phyloP scores from a whole-genome alignment of 2,113 vertebrate genomes.

The Malurus melanocephalus region DNA sequence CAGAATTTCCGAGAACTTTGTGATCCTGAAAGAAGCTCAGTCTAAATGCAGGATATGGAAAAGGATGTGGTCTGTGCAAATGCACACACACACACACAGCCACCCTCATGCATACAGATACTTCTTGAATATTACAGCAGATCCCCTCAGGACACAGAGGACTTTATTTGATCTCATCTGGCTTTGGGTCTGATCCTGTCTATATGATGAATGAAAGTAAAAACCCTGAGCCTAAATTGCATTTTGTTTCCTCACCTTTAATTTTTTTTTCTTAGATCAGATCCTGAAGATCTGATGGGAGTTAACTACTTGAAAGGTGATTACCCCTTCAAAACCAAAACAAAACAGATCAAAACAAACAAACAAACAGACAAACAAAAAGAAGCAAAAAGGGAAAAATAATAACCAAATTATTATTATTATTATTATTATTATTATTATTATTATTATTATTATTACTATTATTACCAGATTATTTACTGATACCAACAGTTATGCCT shows the following conservation, averaged over 20 bases:
- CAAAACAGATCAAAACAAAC: background rate
- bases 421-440: too few species aligned
- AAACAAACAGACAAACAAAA: rapidly evolving
- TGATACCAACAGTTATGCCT: background rate
- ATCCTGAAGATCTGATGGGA: background rate
- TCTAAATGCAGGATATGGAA: background rate
- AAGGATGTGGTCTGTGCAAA: background rate
- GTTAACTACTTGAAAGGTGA: background rate
- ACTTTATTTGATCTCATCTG: background rate
- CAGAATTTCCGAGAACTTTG: background rate
- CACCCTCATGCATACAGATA: background rate
- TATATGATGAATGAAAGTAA: background rate
- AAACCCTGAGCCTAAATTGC: background rate
- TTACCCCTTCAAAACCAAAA: rapidly evolving
- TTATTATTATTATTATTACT: too few species aligned
- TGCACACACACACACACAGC: background rate
- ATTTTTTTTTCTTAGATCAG: background rate
- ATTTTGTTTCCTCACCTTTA: background rate
- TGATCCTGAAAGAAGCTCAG: background rate
- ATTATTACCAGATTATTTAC: background rate
- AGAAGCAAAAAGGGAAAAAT: rapidly evolving
- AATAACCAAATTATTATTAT: too few species aligned
- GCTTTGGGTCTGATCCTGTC: background rate
- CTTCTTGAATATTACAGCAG: background rate
- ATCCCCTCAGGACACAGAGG: background rate